Conservation (phyloP, 2,113 vertebrate species). For the Progne subis region DNA sequence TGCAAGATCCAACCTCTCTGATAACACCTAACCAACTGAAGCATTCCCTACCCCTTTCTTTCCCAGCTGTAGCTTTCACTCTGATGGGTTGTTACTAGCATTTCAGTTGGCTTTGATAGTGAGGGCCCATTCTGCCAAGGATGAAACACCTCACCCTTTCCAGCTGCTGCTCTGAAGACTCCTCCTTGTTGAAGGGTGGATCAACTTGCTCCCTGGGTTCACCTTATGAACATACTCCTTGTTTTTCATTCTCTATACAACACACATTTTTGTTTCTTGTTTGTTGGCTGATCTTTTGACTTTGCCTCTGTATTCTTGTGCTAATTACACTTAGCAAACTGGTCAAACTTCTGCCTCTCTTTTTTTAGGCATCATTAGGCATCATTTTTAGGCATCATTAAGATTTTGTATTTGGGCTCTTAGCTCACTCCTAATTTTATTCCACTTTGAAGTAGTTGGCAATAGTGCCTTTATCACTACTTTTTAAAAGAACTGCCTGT, state of each 20-base stretch:
- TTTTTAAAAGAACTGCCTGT: neutral
- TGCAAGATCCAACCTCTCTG: neutral
- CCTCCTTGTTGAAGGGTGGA: neutral
- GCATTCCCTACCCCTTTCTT: neutral
- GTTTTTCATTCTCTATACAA: neutral
- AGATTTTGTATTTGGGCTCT: neutral
- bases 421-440: neutral
- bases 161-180: neutral
- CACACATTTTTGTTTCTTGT: neutral
- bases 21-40: neutral
- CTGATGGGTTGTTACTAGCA: neutral
- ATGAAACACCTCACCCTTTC: neutral
- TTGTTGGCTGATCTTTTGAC: neutral
- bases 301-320: neutral
- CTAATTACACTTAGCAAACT: neutral
- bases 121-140: neutral
- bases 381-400: neutral
- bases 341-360: neutral
- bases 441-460: neutral
- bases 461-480: neutral
- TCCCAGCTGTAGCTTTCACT: neutral
- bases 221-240: neutral
- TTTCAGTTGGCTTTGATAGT: neutral
- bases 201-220: neutral
- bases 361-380: neutral